These are phyloP conservation scores for Camponotus vicinus DNA, from an alignment of 1,140 invertebrate genomes.

Conservation along the genomic window DNA sequence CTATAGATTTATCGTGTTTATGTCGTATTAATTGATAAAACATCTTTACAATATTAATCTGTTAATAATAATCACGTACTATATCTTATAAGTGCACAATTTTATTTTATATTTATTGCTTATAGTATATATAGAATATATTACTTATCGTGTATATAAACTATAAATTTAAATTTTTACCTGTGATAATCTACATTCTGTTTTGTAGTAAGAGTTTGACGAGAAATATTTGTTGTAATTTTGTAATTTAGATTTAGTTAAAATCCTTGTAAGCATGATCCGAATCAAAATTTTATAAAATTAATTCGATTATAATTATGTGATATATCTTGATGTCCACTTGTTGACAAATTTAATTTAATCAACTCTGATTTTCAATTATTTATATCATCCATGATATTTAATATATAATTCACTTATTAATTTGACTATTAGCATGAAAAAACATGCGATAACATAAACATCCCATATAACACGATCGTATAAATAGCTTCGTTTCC, in stretches of 20 bases:
- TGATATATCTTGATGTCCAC: not conserved
- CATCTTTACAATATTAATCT: conserved; percentile 13
- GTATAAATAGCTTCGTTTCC: not conserved
- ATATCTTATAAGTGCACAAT: not conserved
- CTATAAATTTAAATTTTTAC: not conserved
- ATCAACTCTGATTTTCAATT: not conserved
- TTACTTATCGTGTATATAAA: conserved; percentile 24
- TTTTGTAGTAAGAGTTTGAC: not conserved
- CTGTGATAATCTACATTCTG: not conserved
- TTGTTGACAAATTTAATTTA: not conserved
- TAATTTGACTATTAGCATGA: not conserved
- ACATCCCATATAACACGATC: not conserved
- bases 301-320: not conserved
- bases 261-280: not conserved
- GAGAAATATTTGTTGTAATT: not conserved
- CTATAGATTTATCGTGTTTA: conserved; percentile 25
- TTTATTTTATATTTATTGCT: conserved; percentile 27
- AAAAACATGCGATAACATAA: not conserved
- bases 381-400: not conserved
- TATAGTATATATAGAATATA: conserved; percentile 7
- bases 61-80: conserved; percentile 19
- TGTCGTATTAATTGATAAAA: conserved; percentile 8
- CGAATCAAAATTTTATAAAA: not conserved
- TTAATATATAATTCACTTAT: not conserved
- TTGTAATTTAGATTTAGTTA: not conserved